Evolutionary conservation across 1,140 invertebrate genomes (phyloP).

Genomic region (Leptopilina boulardi): DNA sequence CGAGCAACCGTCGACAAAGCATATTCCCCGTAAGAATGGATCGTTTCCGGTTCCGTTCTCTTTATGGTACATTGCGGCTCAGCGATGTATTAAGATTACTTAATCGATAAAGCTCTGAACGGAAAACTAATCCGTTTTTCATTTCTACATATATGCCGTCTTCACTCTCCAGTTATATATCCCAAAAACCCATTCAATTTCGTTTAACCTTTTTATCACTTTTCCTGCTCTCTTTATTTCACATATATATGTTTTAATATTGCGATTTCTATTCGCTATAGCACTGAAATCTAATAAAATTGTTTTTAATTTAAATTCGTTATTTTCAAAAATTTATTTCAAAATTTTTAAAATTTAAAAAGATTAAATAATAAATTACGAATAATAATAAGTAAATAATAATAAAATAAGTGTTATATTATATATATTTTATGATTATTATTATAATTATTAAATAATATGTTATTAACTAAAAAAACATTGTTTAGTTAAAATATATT

Average conservation of each 20-base stretch:
- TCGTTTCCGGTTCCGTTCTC: conserved; percentile 76
- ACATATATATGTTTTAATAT: not conserved
- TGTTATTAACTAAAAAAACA: no score
- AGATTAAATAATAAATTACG: no score
- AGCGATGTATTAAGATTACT: conserved; percentile 78
- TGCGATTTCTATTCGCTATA: no score
- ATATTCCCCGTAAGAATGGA: conserved; percentile 76
- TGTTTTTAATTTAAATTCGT: no score
- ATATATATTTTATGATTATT: no score
- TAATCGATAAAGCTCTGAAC: conserved; percentile 74
- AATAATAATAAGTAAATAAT: no score
- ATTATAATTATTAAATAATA: no score
- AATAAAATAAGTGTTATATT: no score
- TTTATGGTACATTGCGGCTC: conserved; percentile 77
- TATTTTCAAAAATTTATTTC: no score
- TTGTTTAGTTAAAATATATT: no score
- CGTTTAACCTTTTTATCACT: conserved; percentile 45
- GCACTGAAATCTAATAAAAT: no score
- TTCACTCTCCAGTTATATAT: conserved; percentile 23
- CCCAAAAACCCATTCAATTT: conserved; percentile 44
- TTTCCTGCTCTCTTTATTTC: not conserved
- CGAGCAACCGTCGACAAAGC: conserved; percentile 76
- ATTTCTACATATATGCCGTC: conserved; percentile 51
- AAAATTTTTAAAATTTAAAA: no score
- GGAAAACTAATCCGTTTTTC: conserved; percentile 74